A percentile compares a stretch with the other conserved stretches of the same genome.
Conservation (phyloP, 2,797 vertebrate species). For the Enoplosus armatus region DNA sequence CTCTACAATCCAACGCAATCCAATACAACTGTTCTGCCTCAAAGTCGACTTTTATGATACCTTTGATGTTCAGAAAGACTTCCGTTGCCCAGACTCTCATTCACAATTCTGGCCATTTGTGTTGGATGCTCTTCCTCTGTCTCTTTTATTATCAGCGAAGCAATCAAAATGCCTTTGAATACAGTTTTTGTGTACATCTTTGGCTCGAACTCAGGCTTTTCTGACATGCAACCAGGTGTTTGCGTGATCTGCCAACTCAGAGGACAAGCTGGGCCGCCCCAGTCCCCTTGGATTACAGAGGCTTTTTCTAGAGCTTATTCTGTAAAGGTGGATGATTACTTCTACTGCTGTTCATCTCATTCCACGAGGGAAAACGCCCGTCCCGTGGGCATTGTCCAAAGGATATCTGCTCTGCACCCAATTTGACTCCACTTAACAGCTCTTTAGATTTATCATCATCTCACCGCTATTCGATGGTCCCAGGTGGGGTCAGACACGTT, state of each 20-base stretch:
- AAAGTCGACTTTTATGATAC: no score
- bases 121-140: not conserved
- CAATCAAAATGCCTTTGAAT: not conserved
- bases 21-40: no score
- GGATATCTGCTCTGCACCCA: constrained; percentile 24
- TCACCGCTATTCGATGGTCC: constrained; percentile 34
- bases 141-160: not conserved
- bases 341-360: constrained; percentile 7
- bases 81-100: not conserved
- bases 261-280: not conserved
- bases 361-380: not conserved
- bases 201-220: not conserved
- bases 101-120: not conserved
- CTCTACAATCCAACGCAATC: no score
- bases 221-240: constrained; percentile 34
- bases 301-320: constrained; percentile 15
- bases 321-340: constrained; percentile 34
- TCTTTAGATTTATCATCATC: constrained; percentile 53
- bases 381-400: constrained; percentile 19
- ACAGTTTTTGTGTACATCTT: not conserved
- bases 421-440: constrained; percentile 49
- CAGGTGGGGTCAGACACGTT: constrained; percentile 34
- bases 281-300: constrained; percentile 25
- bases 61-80: no score
- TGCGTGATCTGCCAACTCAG: constrained; percentile 8